A percentile compares a stretch with the other conserved stretches of the same genome.
phyloP scores from a whole-genome alignment of 1,140 invertebrate species.

The Sminthurinus signatus region DNA sequence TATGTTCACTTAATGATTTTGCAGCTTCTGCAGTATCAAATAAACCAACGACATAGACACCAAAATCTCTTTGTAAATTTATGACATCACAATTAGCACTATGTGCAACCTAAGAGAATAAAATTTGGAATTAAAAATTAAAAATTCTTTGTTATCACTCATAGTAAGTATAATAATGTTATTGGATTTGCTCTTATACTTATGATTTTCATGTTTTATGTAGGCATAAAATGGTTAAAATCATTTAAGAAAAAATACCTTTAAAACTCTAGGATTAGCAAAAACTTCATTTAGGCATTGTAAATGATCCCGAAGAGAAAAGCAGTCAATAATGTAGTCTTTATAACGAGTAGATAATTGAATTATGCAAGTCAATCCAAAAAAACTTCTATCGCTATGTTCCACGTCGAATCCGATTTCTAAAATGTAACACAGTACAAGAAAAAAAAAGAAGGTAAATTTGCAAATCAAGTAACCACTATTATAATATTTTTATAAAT shows the following conservation, averaged over 20 bases:
- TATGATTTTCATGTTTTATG: background rate
- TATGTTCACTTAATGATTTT: constrained; percentile 51
- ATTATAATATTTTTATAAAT: too few relatives aligned
- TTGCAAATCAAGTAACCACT: too few relatives aligned
- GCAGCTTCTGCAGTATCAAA: constrained; percentile 59
- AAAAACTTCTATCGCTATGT: constrained; percentile 73
- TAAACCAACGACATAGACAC: constrained; percentile 91
- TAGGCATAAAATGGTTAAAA: background rate
- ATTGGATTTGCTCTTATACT: background rate
- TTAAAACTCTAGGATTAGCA: constrained; percentile 81
- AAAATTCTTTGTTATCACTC: too few relatives aligned
- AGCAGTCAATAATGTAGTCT: constrained; percentile 88
- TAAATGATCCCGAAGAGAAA: constrained; percentile 72
- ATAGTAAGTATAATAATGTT: background rate
- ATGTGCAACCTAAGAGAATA: constrained; percentile 67
- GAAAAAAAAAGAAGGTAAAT: too few relatives aligned
- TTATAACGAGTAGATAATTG: constrained; percentile 81
- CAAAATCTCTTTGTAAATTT: constrained; percentile 94
- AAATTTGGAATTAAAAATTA: too few relatives aligned
- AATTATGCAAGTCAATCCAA: constrained; percentile 83
- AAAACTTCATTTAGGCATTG: constrained; percentile 82
- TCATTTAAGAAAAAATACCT: constrained; percentile 59
- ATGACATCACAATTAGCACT: constrained; percentile 80
- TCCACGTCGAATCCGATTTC: constrained; percentile 78
- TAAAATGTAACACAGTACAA: too few relatives aligned